Base-by-base conservation (phyloP, 2,888 invertebrate genomes). In the Thymelicus acteon region DNA sequence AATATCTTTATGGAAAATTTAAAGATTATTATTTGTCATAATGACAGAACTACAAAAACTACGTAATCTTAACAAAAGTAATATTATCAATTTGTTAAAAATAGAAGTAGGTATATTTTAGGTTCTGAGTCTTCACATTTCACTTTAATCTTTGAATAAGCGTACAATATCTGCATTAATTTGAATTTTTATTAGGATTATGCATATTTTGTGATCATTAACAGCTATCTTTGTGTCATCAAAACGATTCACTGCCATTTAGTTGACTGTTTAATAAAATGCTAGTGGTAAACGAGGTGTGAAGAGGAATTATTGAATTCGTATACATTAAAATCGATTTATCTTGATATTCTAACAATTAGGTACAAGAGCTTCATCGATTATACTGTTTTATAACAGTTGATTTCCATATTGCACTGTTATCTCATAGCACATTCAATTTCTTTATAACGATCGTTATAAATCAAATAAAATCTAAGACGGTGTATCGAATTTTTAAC, bases 111-210 rank as follows among this genome's bases (percentile, higher is more conserved):
- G 5, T 31, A 31, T 31, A 31, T 6, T 40, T 7, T 7, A 7
- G 40, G 7, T 40, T 40, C 44, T 48, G 19, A 68, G 15, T 60
- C 69, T 44, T n/a, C 31, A 67, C 57, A 72, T 75, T 75, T 60
- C 48, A 44, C 72, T 71, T 62, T 72, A 73, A 76, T 76, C 67
- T 66, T 66, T 62, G 52, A 70, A 72, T 69, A 75, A 68, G 74
- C 72, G 78, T 80, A 79, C 79, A 82, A 80, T 83, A 86, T 86
- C 83, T 80, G 81, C 82, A 82, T 83, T 80, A 82, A 87, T 88
- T 88, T 74, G 77, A 86, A 88, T 88, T 81, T 88, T 85, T 85
- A 88, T 86, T 81, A 80, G 80, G 75, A 78, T 79, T 81, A 79
- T 82, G 80, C 80, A 80, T 80, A 82, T 81, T 81, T 80, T 75